Conservation (phyloP, 2,888 invertebrate genomes). For the Alviniconcha strummeri region DNA sequence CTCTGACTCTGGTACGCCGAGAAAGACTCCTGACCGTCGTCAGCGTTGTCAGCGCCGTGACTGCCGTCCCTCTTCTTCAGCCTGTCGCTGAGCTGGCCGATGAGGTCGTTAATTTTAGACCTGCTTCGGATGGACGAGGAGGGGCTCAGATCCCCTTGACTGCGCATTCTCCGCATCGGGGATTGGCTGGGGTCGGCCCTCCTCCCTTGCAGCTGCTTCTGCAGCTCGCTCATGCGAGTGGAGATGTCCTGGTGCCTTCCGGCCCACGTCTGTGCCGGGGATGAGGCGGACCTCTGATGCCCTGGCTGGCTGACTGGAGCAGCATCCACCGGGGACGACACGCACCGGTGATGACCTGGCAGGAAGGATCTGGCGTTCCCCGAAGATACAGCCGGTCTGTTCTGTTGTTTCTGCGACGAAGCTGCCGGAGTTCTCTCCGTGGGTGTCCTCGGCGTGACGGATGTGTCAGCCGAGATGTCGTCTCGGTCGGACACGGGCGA, state of each 20-base stretch:
- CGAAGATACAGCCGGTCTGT: not conserved
- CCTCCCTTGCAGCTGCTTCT: slow-evolving; percentile 14
- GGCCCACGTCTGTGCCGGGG: not conserved
- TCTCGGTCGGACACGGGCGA: too few species aligned
- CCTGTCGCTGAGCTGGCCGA: slow-evolving; percentile 23
- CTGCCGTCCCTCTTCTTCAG: slow-evolving; percentile 9
- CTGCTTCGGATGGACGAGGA: not conserved
- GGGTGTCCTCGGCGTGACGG: too few species aligned
- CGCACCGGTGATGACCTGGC: not conserved
- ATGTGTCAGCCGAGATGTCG: too few species aligned
- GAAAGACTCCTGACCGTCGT: not conserved
- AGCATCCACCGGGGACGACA: not conserved
- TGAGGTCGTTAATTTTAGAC: slow-evolving; percentile 5
- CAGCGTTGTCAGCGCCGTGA: not conserved
- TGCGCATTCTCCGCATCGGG: slow-evolving; percentile 20
- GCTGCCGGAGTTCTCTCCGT: too few species aligned
- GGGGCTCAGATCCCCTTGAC: slow-evolving; percentile 16
- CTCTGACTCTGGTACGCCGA: not conserved
- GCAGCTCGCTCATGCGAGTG: not conserved
- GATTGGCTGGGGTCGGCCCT: not conserved
- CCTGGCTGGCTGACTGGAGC: not conserved
- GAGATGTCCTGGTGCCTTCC: not conserved
- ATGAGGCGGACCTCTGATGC: not conserved
- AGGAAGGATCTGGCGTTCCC: not conserved
- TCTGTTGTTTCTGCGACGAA: too few species aligned